phyloP scores from a whole-genome alignment of 1,140 invertebrate genomes.

The Sesamia nonagrioides region DNA sequence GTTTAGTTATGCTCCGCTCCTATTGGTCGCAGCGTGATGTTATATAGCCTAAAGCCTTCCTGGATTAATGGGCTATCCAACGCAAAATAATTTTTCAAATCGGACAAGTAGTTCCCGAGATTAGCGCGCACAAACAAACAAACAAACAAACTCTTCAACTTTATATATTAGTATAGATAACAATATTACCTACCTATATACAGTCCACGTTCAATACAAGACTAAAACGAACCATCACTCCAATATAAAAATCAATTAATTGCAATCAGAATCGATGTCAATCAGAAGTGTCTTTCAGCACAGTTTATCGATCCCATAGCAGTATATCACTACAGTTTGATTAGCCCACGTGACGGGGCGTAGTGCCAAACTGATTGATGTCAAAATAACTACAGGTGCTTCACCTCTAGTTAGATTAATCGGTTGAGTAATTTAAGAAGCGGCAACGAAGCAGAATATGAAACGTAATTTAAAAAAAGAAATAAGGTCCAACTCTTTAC shows the following conservation, averaged over 20 bases:
- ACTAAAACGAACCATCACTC: conserved; percentile 1
- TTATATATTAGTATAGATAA: no score
- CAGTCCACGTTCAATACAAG: not conserved
- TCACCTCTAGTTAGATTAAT: conserved; percentile 42
- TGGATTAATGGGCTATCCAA: no score
- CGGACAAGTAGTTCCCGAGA: no score
- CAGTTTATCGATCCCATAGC: conserved; percentile 1
- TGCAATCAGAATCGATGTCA: not conserved
- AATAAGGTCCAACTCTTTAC: no score
- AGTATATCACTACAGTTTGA: not conserved
- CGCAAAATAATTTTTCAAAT: no score
- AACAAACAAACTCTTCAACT: no score
- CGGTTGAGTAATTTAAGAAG: conserved; percentile 20
- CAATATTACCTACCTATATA: no score
- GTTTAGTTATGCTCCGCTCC: no score
- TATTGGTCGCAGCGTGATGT: no score
- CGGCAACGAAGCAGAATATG: not conserved
- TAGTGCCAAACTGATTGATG: conserved; percentile 44
- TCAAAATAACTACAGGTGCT: conserved; percentile 47
- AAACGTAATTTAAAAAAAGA: no score
- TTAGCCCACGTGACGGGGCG: conserved; percentile 12
- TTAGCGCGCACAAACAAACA: no score
- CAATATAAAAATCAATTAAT: conserved; percentile 8
- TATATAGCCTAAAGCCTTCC: no score
- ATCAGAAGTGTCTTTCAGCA: not conserved